Conservation (phyloP, 2,888 invertebrate species). For the Ethmia dodecea region DNA sequence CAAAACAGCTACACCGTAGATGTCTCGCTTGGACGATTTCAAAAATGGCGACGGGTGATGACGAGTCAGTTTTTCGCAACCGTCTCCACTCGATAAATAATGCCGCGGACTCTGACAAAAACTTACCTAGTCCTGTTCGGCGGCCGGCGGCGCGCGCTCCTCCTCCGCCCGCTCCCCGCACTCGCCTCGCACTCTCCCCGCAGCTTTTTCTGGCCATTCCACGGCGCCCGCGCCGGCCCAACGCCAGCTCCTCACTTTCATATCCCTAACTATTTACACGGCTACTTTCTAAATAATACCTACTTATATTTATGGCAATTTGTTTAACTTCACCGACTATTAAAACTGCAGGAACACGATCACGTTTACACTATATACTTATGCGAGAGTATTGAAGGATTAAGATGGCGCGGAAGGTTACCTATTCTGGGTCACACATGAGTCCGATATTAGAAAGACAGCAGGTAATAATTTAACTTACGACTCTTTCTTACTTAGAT, state of each 20-base stretch:
- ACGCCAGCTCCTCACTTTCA: slow-evolving; percentile 63
- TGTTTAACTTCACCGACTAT: slow-evolving; percentile 77
- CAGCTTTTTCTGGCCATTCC: slow-evolving; percentile 70
- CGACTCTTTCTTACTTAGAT: slow-evolving; percentile 70
- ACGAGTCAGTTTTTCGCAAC: slow-evolving; percentile 74
- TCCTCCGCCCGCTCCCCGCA: slow-evolving; percentile 30
- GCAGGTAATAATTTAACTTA: slow-evolving; percentile 67
- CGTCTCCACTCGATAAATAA: slow-evolving; percentile 77
- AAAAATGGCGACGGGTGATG: slow-evolving; percentile 70
- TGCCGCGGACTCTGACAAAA: slow-evolving; percentile 75
- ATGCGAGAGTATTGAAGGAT: slow-evolving; percentile 73
- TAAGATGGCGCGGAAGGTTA: slow-evolving; percentile 68
- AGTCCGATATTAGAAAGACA: slow-evolving; percentile 50
- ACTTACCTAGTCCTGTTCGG: slow-evolving; percentile 75
- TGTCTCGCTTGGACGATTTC: slow-evolving; percentile 61
- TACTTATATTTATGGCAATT: slow-evolving; percentile 78
- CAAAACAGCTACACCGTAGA: slow-evolving; percentile 59
- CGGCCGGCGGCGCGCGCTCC: slow-evolving; percentile 67
- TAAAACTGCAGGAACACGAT: slow-evolving; percentile 77
- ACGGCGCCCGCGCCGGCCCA: slow-evolving; percentile 51
- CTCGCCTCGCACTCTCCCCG: slow-evolving; percentile 27
- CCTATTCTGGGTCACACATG: slow-evolving; percentile 57
- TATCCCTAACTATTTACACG: slow-evolving; percentile 71
- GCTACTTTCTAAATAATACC: slow-evolving; percentile 70
- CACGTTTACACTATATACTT: slow-evolving; percentile 73